Evolutionary conservation across 2,888 invertebrate species (phyloP).

Genomic region (Hydraecia micacea): DNA sequence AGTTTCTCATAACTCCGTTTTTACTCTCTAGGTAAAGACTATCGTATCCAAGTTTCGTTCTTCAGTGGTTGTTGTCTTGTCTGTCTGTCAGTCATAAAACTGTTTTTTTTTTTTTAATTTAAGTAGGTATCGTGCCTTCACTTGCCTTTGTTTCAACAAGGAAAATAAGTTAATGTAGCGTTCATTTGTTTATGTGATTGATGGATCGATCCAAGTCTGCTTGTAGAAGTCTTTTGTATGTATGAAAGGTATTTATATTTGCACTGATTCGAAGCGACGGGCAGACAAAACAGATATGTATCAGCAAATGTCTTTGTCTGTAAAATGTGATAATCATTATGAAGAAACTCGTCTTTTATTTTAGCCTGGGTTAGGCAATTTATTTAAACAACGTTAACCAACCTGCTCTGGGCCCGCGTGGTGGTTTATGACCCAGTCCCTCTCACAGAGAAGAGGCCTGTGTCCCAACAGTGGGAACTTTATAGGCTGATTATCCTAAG

Average conservation of each 20-base stretch:
- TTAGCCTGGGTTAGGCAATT: not conserved
- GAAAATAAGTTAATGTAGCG: slow-evolving; percentile 46
- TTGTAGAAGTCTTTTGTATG: slow-evolving; percentile 40
- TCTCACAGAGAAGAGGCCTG: no score
- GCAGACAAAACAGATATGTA: slow-evolving; percentile 26
- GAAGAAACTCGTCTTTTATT: not conserved
- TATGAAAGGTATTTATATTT: slow-evolving; percentile 43
- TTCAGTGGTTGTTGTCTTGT: no score
- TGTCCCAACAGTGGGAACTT: no score
- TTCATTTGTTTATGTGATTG: slow-evolving; percentile 56
- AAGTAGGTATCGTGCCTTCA: slow-evolving; percentile 1
- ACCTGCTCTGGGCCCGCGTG: no score
- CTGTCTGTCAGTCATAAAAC: no score
- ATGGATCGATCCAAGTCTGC: slow-evolving; percentile 40
- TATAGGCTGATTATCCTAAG: no score
- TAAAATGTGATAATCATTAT: slow-evolving; percentile 6
- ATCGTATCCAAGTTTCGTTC: not conserved
- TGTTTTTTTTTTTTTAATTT: no score
- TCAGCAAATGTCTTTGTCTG: slow-evolving; percentile 25
- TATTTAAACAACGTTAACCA: no score
- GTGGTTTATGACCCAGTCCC: no score
- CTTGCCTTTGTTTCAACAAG: slow-evolving; percentile 43
- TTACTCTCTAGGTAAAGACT: no score
- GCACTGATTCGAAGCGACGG: slow-evolving; percentile 35
- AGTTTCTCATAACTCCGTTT: no score